Conservation (phyloP, 2,113 vertebrate species). For the Alaudala cheleensis region DNA sequence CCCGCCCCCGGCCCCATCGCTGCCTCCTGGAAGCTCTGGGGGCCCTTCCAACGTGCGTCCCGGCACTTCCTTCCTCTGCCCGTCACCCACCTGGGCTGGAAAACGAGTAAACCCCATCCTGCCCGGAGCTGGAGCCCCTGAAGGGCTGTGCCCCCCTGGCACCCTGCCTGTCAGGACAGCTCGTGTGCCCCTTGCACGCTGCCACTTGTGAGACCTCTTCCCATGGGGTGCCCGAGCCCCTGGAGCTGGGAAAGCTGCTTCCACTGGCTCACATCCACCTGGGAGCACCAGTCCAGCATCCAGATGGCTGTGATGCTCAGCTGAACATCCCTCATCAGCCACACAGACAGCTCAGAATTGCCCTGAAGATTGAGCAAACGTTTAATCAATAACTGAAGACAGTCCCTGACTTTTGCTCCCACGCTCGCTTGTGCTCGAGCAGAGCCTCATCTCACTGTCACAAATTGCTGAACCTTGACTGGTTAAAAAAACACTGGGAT, state of each 20-base stretch:
- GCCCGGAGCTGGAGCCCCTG: neutral
- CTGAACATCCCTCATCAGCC: neutral
- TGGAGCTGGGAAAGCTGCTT: neutral
- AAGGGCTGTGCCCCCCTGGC: neutral
- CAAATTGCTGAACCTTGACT: neutral
- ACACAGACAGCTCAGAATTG: fast-evolving
- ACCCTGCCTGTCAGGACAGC: neutral
- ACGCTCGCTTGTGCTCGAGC: fast-evolving
- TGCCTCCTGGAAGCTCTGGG: neutral
- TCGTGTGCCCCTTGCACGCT: neutral
- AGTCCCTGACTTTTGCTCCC: slow-evolving; percentile 24
- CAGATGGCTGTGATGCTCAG: fast-evolving
- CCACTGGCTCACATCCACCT: fast-evolving
- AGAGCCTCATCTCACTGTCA: neutral
- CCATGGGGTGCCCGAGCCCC: neutral
- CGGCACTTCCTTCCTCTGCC: neutral
- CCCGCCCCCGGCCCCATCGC: neutral
- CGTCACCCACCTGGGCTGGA: neutral
- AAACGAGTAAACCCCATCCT: neutral
- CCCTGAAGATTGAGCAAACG: neutral
- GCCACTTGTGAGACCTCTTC: fast-evolving
- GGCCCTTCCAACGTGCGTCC: neutral
- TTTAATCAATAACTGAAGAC: slow-evolving; percentile 25
- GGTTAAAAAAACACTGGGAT: neutral
- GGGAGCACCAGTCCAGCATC: neutral